Base-by-base conservation (phyloP, 2,797 vertebrate genomes). In the Micrastur ruficollis region DNA sequence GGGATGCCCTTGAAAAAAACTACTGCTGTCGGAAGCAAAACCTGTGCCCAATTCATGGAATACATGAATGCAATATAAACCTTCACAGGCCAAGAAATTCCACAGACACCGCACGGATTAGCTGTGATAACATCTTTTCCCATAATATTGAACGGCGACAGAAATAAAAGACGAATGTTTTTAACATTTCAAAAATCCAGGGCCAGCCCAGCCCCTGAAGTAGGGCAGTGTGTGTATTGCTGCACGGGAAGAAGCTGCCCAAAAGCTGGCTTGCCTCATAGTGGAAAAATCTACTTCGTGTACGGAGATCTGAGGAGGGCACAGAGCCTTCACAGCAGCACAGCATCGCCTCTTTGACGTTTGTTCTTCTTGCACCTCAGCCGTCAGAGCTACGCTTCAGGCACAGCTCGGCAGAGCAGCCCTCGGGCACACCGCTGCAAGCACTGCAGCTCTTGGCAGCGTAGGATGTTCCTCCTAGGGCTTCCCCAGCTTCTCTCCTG, bases 111-210 rank as follows among this genome's bases (percentile, higher is more conserved):
- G 1, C 96, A 93, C 0, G 81, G 96, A 97, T 97, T 97, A 97
- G 82, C 90, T 97, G 97, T 73, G 92, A 97, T 97, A 97, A 97
- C 94, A 97, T 96, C 85, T 95, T 86, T 94, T 79, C 93, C 94
- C 96, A 85, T 96, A 90, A 96, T 86, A 91, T 7, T 94, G 86
- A 97, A 92, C 0, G 0, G 78, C 2, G 1, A 86, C 58, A 94
- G 93, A 94, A 97, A 95, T 91, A 89, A 95, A 93, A 96, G 87
- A 79, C 0, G 25, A 95, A 88, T 68, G 88, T 83, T 96, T 96
- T 94, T 18, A 78, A 71, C 76, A 19, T 92, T 92, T 46, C 66
- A 40, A 81, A 87, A 89, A 46, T 19, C 63, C 9, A 2, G 21
- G 70, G 90, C 89, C 81, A 75, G 90, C 17, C 29, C 86, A 81